Evolutionary conservation across 2,113 vertebrate species (phyloP).

Genomic region (Sula dactylatra): DNA sequence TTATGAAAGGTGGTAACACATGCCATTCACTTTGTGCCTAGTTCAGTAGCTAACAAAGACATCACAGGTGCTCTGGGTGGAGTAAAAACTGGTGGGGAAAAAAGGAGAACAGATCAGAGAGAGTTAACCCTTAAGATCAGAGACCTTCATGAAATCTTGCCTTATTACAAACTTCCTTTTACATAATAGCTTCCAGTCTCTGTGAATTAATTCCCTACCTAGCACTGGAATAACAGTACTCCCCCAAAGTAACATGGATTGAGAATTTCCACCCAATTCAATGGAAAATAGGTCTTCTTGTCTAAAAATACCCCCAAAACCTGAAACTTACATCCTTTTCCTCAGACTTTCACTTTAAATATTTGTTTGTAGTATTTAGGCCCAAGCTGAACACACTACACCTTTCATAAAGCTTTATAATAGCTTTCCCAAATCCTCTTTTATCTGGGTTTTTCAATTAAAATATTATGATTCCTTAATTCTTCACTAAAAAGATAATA

Average conservation of each 20-base stretch:
- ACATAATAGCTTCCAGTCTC: not conserved
- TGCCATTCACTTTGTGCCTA: not conserved
- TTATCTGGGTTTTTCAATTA: not conserved
- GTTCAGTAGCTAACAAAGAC: not conserved
- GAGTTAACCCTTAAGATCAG: not conserved
- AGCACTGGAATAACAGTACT: not conserved
- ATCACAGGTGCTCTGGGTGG: not conserved
- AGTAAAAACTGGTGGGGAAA: not conserved
- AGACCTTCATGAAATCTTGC: not conserved
- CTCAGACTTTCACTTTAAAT: not conserved
- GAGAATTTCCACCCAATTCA: not conserved
- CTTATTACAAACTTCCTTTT: not conserved
- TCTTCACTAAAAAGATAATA: not conserved
- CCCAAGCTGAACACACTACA: not conserved
- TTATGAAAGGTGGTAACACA: not conserved
- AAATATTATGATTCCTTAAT: not conserved
- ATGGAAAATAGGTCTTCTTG: not conserved
- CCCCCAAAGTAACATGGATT: not conserved
- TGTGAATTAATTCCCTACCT: not conserved
- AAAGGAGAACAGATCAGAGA: not conserved
- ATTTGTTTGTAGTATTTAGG: not conserved
- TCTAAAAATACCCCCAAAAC: rapidly evolving
- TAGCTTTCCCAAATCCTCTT: not conserved
- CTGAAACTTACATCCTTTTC: not conserved
- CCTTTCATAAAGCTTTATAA: not conserved